A percentile compares a stretch with the other conserved stretches of the same genome.
phyloP scores from a whole-genome alignment of 2,113 vertebrate genomes.

The Alaudala cheleensis region DNA sequence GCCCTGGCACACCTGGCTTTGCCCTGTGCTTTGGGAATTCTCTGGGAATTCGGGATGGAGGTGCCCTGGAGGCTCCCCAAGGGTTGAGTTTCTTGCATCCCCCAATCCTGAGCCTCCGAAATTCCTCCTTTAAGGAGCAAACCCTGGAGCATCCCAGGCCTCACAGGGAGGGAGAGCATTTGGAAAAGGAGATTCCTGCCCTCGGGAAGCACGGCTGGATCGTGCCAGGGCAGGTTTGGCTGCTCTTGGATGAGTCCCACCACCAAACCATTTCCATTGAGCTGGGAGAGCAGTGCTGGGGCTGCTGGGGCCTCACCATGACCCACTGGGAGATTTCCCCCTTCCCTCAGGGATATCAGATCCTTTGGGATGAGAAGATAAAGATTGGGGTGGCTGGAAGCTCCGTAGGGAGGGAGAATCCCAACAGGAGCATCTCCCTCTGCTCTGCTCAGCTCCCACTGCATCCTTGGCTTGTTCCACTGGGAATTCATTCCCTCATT shows the following conservation, averaged over 20 bases:
- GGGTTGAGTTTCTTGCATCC: no score
- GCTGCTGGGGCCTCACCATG: not conserved
- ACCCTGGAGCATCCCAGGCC: rapidly evolving
- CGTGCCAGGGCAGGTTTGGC: not conserved
- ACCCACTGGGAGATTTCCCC: not conserved
- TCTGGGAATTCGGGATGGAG: not conserved
- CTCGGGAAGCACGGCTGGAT: not conserved
- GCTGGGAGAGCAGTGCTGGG: not conserved
- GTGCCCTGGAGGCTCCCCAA: not conserved
- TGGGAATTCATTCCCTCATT: not conserved
- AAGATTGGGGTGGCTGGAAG: not conserved
- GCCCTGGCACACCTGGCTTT: not conserved
- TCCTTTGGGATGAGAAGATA: not conserved
- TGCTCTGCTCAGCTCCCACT: not conserved
- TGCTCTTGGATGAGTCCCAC: not conserved
- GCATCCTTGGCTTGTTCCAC: not conserved
- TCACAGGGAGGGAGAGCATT: rapidly evolving
- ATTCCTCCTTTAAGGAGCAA: not conserved
- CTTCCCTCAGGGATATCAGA: not conserved
- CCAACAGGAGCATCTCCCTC: not conserved
- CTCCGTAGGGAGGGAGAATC: not conserved
- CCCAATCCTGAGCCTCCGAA: rapidly evolving
- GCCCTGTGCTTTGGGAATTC: not conserved
- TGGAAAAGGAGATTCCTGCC: not conserved
- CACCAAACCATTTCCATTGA: not conserved